Percentiles rank a stretch among this genome's conserved stretches.
phyloP scores from a whole-genome alignment of 30 jellyfish, hydroid and myxozoan genomes.

The Calvadosia cruxmelitensis region DNA sequence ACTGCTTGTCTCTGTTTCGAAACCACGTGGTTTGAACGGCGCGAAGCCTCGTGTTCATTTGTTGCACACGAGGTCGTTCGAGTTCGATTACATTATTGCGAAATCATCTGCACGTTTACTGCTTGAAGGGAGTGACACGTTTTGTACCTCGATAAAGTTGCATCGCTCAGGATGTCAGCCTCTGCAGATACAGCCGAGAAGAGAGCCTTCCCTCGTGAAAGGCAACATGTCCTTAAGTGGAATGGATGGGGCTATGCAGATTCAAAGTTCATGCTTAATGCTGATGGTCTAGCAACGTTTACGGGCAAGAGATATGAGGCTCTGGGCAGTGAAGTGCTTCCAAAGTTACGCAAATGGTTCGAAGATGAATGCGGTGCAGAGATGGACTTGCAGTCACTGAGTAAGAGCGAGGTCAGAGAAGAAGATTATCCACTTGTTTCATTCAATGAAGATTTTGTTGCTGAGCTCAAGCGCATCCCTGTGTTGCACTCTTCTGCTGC shows the following conservation, averaged over 20 bases:
- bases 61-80: no score
- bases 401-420: constrained; percentile 28
- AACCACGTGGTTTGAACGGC: no score
- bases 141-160: no score
- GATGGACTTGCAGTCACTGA: constrained; percentile 43
- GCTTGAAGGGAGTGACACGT: no score
- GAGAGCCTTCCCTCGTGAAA: constrained; percentile 70
- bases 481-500: constrained; percentile 36
- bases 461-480: constrained; percentile 14
- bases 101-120: no score
- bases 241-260: constrained; percentile 95
- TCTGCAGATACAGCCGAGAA: constrained; percentile 3
- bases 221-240: constrained; percentile 78
- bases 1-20: no score
- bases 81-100: no score
- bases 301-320: constrained; percentile 75
- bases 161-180: no score
- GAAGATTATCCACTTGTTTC: constrained; percentile 60
- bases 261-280: constrained; percentile 36
- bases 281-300: constrained; percentile 28
- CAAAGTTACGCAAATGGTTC: constrained; percentile 79
- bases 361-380: constrained; percentile 75
- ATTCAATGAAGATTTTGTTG: constrained; percentile 33
- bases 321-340: constrained; percentile 64
- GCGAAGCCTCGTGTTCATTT: no score